Conservation (phyloP, 37 sponge, comb jelly and placozoan genomes). For the Tethya wilhelma region DNA sequence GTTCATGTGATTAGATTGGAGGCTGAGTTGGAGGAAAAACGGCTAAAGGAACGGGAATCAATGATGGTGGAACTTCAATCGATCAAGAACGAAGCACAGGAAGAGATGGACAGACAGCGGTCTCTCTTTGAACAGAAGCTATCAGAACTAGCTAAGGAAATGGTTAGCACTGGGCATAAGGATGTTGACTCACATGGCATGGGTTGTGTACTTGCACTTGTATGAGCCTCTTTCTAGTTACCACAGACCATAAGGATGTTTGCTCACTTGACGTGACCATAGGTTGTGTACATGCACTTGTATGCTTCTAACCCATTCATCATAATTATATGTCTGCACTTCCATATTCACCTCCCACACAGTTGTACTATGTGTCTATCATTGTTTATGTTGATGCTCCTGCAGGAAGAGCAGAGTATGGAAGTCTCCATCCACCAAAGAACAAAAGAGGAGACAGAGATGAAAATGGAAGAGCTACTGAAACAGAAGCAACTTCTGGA, state of each 20-base stretch:
- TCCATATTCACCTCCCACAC: too few relatives aligned
- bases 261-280: too few relatives aligned
- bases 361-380: too few relatives aligned
- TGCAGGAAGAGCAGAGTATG: constrained; percentile 35
- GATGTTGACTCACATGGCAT: too few relatives aligned
- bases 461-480: constrained; percentile 50
- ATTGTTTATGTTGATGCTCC: not conserved
- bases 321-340: too few relatives aligned
- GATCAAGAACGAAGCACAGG: constrained; percentile 45
- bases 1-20: constrained; percentile 51
- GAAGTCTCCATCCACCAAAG: constrained; percentile 11
- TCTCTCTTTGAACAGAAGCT: constrained; percentile 32
- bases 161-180: too few relatives aligned
- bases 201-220: too few relatives aligned
- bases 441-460: constrained; percentile 23
- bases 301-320: too few relatives aligned
- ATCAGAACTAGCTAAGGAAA: constrained; percentile 3
- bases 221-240: too few relatives aligned
- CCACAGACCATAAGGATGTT: too few relatives aligned
- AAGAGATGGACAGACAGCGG: constrained; percentile 47
- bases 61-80: constrained; percentile 73
- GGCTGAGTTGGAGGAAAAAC: constrained; percentile 73
- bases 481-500: constrained; percentile 64
- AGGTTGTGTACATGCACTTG: too few relatives aligned
- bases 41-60: constrained; percentile 65